Evolutionary conservation across 1,140 invertebrate genomes (phyloP).

Genomic region (Hypothenemus hampei): DNA sequence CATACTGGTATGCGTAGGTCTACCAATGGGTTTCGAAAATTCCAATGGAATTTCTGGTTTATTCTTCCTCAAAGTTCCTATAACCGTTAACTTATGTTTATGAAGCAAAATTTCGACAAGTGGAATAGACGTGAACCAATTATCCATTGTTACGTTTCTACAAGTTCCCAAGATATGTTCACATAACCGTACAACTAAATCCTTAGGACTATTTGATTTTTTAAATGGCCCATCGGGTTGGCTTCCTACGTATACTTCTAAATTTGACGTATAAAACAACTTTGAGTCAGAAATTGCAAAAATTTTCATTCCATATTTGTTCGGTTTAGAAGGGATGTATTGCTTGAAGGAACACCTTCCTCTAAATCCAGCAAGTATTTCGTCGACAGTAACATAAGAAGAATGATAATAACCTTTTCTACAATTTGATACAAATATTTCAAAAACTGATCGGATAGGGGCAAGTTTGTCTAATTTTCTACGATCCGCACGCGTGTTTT

Average conservation of each 20-base stretch:
- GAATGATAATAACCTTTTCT: too few relatives aligned
- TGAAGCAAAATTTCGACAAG: conserved; percentile 14
- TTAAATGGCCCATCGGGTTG: conserved; percentile 37
- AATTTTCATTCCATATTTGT: conserved; percentile 44
- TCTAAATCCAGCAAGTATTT: conserved; percentile 13
- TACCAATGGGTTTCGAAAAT: conserved; percentile 27
- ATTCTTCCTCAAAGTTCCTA: conserved; percentile 40
- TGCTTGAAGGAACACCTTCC: conserved; percentile 45
- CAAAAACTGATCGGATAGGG: too few relatives aligned
- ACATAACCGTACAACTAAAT: conserved; percentile 19
- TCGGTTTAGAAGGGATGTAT: conserved; percentile 45
- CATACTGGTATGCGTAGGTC: conserved; percentile 6
- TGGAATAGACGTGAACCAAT: conserved; percentile 26
- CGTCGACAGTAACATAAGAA: background rate
- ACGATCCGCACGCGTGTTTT: background rate
- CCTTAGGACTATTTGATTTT: conserved; percentile 4
- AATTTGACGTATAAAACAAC: conserved; percentile 37
- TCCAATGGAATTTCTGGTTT: conserved; percentile 42
- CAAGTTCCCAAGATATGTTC: conserved; percentile 12
- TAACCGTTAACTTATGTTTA: conserved; percentile 22
- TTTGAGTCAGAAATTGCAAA: conserved; percentile 38
- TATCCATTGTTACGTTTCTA: conserved; percentile 28
- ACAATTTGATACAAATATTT: too few relatives aligned
- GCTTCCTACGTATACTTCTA: conserved; percentile 42
- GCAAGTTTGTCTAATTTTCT: background rate